Base-by-base conservation (phyloP, 2,797 vertebrate species). In the Tenualosa thibaudeaui region DNA sequence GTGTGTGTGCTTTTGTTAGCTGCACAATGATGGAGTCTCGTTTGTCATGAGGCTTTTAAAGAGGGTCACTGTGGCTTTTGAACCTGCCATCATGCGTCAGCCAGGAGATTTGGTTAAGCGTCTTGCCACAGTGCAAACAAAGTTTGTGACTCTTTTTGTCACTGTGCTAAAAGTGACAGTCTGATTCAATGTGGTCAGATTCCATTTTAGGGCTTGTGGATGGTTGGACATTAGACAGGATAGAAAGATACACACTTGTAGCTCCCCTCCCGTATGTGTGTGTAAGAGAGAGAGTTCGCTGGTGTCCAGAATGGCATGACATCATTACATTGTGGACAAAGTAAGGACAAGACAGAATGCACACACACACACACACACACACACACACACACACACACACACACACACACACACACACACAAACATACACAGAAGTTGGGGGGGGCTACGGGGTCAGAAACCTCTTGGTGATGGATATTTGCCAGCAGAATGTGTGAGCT, bases 31-130 rank as follows among this genome's bases (percentile, higher is more conserved):
- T 22, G 58, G 82, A 53, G 82, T 75, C 53, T 37, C 82, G 86
- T 84, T 83, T 85, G 54, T 86, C 82, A 83, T 86, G 82, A 24
- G 62, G 81, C 8, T 12, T 71, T 82, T 68, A 86, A 50, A 81
- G 53, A 40, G 53, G 43, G 26, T 37, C 46, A 75, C n/a, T 37
- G 49, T 51, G 71, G 43, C 24, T 51, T 83, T 56, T 84, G 60
- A 68, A 65, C 62, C 62, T 65, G 60, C 60, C 60, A 24, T 31
- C 62, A 65, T 65, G 62, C 24, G 62, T 65, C 62, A 65, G n/a
- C 26, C 24, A 13, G 62, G 62, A 26, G 62, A 65, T 65, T 13
- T 26, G 62, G 10, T 31, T 10, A 26, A 65, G 24, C 62, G 9
- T 31, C 62, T 10, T 31, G 62, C 9, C 62, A 65, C 24, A 65